Evolutionary conservation across 2,797 vertebrate species (phyloP), one percentile per base, ranked within the genome.

Genomic region (Nothura maculosa): DNA sequence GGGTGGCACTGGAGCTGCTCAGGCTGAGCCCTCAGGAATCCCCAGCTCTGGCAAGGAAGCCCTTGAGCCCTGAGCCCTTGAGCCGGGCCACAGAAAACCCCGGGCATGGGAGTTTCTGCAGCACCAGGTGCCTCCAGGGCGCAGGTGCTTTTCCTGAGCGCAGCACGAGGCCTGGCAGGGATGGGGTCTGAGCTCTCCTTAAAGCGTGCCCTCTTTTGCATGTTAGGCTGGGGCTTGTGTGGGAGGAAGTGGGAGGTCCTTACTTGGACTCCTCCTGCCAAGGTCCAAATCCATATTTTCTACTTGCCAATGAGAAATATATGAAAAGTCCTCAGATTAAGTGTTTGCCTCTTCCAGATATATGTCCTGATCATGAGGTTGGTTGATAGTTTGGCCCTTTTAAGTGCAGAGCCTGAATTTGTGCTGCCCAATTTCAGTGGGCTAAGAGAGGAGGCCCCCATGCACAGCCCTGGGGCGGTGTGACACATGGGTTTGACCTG

Each of bases 181-280:
- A 87, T 62, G 62, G 81, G 50, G 57, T 80, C 91, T 83, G 77
- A 38, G 85, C 67, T 87, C 70, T 76, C 77, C 79, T 94, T 91
- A 78, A 96, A 92, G 95, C 92, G 82, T 74, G 87, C 87, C 79
- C 54, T 94, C 60, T 68, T 96, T 87, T 94, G 86, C 86, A 89
- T 93, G 82, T 81, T 55, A 55, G 52, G 28, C 18, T 55, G 28
- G 17, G 17, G 52, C 52, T 55, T 91, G 76, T 90, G 62, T 92
- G 73, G 92, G 91, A 94, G 80, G 91, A 87, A 54, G 28, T 18
- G 89, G 76, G 87, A 96, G 95, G 89, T 96, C 96, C 95, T 89
- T 82, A 79, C 63, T 83, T 57, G 75, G 60, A 81, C 63, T 94
- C 47, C 92, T 94, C 66, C 89, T 85, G 77, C 89, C 74, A 79